Evolutionary conservation across 2,797 vertebrate genomes (phyloP), one percentile per base, ranked within the genome.

Genomic region (Premnoplex brunnescens): DNA sequence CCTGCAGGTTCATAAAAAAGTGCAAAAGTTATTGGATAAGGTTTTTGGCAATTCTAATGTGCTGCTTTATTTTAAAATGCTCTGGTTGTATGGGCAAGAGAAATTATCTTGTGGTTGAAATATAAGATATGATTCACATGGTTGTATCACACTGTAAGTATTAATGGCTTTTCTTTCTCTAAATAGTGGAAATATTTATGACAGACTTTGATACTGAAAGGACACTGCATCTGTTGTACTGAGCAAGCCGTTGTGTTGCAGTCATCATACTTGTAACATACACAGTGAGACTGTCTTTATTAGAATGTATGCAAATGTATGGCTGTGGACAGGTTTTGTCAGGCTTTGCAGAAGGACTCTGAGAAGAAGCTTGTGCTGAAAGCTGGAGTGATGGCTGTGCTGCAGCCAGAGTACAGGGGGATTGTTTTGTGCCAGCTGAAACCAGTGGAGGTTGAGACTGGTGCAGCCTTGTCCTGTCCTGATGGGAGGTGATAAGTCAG

Each of bases 221-320:
- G 23, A 43, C 19, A 10, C 32, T 37, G 4, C 23, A 19, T 68
- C n/a, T 75, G 64, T 58, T 39, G n/a, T 27, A 46, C 24, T 11
- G 39, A 43, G 14, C 6, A 37, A 34, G 12, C 39, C 1, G 16
- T 56, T 73, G 7, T 73, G 46, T 76, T 92, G 46, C 22, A n/a
- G 10, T 79, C 79, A 21, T 55, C 8, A 2, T 63, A 8, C 17
- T 37, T 81, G 32, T 7, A 62, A 37, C 39, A 22, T 48, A 20
- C 3, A 8, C 15, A 41, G 32, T 46, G 39, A 63, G 32, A 49
- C 39, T 52, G 9, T 5, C n/a, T 55, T 52, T 8, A 21, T 7
- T 62, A 67, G 20, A 43, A 26, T 0, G 0, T 24, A 9, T 6
- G 26, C 37, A 44, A 52, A 58, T 3, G 1, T 36, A 2, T 36